phyloP scores from a whole-genome alignment of 2,113 vertebrate genomes.

The Gopherus evgoodei region DNA sequence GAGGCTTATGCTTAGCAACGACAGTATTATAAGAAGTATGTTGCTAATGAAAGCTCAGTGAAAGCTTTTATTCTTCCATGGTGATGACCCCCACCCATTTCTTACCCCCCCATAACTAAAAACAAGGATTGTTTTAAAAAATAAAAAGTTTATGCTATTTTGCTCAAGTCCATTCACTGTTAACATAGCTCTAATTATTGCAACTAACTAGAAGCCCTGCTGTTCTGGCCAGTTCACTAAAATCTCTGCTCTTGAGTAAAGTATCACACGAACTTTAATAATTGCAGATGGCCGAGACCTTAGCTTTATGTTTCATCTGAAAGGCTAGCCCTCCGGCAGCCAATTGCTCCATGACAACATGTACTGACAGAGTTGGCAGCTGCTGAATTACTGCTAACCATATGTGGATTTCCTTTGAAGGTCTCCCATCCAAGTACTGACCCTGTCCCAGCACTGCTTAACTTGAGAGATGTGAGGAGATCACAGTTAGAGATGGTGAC shows the following conservation, averaged over 20 bases:
- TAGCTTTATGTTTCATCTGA: background rate
- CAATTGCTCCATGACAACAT: background rate
- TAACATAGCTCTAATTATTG: background rate
- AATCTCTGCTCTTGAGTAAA: background rate
- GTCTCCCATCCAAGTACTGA: background rate
- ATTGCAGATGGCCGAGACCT: background rate
- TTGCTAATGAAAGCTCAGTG: background rate
- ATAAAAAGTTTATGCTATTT: background rate
- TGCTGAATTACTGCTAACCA: background rate
- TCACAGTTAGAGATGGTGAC: background rate
- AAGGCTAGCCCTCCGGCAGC: background rate
- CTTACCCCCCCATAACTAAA: background rate
- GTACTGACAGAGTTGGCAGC: background rate
- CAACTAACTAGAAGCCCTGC: background rate
- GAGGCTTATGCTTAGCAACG: background rate
- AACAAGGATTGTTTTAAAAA: background rate
- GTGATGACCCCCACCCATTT: background rate
- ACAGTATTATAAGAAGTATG: background rate
- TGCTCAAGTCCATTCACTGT: background rate
- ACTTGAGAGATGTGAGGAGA: background rate
- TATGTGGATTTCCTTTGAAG: background rate
- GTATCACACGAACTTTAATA: background rate
- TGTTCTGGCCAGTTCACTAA: background rate
- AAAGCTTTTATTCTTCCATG: background rate
- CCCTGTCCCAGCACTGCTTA: background rate